A percentile compares a stretch with the other conserved stretches of the same genome.
These are phyloP conservation scores for Dreissena rostriformis DNA, from an alignment of 1,140 invertebrate species.

Conservation along the genomic window DNA sequence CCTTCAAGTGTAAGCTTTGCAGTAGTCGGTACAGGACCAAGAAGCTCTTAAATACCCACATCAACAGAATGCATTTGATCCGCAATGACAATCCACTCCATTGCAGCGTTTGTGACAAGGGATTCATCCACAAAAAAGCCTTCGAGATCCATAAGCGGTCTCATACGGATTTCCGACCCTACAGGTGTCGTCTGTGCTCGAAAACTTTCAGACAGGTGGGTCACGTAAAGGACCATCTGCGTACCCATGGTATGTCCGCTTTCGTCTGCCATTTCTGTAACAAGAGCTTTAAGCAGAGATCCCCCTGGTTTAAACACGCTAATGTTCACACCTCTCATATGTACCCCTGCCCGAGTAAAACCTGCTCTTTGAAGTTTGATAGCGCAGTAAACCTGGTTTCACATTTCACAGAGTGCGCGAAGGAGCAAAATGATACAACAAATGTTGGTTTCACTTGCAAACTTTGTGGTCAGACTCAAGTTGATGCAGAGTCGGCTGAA, in stretches of 20 bases:
- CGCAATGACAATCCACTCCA: not conserved
- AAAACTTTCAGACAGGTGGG: slow-evolving; percentile 27
- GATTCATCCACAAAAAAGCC: slow-evolving; percentile 2
- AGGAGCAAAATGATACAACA: too few relatives aligned
- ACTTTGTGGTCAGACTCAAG: too few relatives aligned
- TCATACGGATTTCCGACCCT: slow-evolving; percentile 22
- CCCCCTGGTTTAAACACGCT: too few relatives aligned
- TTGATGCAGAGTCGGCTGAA: too few relatives aligned
- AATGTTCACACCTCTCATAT: too few relatives aligned
- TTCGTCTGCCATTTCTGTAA: not conserved
- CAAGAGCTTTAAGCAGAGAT: not conserved
- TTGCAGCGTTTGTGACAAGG: not conserved
- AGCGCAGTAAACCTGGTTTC: too few relatives aligned
- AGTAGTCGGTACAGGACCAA: not conserved
- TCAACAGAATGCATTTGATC: slow-evolving; percentile 1
- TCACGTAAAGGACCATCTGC: slow-evolving; percentile 23
- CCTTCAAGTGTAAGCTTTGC: not conserved
- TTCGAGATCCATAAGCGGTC: slow-evolving; percentile 8
- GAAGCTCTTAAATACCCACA: not conserved
- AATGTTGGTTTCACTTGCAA: too few relatives aligned
- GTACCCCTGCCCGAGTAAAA: too few relatives aligned
- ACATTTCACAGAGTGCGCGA: too few relatives aligned
- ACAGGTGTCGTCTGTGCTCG: slow-evolving; percentile 7
- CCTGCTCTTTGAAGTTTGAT: too few relatives aligned
- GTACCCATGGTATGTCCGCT: not conserved